Percentiles rank a stretch among this genome's conserved stretches.
Evolutionary conservation across 2,797 vertebrate species (phyloP).

Genomic region (Syndactyla subalaris): DNA sequence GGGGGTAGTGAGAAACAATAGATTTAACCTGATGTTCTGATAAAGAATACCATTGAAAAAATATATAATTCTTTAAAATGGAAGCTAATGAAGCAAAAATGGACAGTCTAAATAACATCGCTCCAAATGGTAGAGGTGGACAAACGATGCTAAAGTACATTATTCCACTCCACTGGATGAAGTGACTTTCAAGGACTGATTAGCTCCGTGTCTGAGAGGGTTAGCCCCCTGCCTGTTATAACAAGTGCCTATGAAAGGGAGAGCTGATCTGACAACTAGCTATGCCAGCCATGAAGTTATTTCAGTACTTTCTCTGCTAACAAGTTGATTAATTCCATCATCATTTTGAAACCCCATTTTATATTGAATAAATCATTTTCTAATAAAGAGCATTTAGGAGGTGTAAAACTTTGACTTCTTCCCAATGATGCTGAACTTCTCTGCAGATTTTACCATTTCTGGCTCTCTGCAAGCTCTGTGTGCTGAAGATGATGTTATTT

Average conservation of each 20-base stretch:
- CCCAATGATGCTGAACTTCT: neutral
- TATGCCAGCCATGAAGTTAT: constrained; percentile 70
- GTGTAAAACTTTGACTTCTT: constrained; percentile 62
- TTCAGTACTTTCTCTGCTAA: constrained; percentile 64
- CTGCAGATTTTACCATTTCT: neutral
- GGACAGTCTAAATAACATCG: constrained; percentile 46
- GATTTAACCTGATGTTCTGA: constrained; percentile 10
- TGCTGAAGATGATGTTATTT: neutral
- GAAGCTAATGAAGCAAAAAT: constrained; percentile 55
- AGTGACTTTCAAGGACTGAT: constrained; percentile 73
- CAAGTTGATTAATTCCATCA: constrained; percentile 69
- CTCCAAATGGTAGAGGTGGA: constrained; percentile 60
- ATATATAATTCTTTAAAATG: constrained; percentile 32
- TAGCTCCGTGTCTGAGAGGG: constrained; percentile 73
- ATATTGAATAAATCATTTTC: constrained; percentile 57
- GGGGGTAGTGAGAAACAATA: neutral
- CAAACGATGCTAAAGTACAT: constrained; percentile 48
- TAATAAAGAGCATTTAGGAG: constrained; percentile 59
- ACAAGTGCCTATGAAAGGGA: constrained; percentile 72
- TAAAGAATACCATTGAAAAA: neutral
- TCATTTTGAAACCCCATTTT: constrained; percentile 56
- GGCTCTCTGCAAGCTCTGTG: neutral
- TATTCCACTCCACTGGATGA: constrained; percentile 66
- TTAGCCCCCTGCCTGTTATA: constrained; percentile 71
- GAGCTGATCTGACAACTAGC: constrained; percentile 65